Base-by-base conservation (phyloP, 2,888 invertebrate genomes). In the Amphiduros pacificus region DNA sequence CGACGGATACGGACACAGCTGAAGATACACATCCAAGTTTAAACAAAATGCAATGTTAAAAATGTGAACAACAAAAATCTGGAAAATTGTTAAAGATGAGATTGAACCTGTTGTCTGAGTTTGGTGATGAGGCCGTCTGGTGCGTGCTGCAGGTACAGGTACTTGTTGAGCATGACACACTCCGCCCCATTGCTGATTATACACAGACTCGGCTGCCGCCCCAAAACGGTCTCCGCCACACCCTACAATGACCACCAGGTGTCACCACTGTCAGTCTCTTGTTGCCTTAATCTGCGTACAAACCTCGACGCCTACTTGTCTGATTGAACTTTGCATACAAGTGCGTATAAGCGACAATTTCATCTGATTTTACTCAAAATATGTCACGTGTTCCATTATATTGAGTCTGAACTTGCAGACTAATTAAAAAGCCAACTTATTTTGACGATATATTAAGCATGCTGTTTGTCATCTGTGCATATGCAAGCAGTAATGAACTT, bases 161-260 rank as follows among this genome's bases (percentile, higher is more conserved):
- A 62, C 60, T 75, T 76, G 67, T 77, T 73, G 50, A 79, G 64
- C 36, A 79, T 62, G 14, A 79, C 69, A 58, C 74, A 74, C 60
- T 79, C 79, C 1, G 77, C 77, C 9, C 77, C 77, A 52, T 73
- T 74, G 60, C 77, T 78, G 41, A 79, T 71, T 49, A 78, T 72
- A 55, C 74, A 74, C 57, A 79, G 69, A 60, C 73, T 75, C 1
- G 77, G 75, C 60, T 79, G 76, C 26, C 73, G 65, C 20, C 71
- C 74, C 14, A 77, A 63, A 5, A 78, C 65, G 14, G 73, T 26
- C 55, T 77, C 74, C 5, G 73, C 65, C 44, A 79, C 53, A 27
- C 78, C 78, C 79, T 79, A 67, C 6, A 63, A 56, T 11, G 54
- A 28, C 36, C 9, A 36, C 9, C 17, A 36, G 17, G 36, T 36